Percentiles rank a stretch among this genome's conserved stretches.
phyloP scores from a whole-genome alignment of 1,140 invertebrate species.

The Drosophila arawakana region DNA sequence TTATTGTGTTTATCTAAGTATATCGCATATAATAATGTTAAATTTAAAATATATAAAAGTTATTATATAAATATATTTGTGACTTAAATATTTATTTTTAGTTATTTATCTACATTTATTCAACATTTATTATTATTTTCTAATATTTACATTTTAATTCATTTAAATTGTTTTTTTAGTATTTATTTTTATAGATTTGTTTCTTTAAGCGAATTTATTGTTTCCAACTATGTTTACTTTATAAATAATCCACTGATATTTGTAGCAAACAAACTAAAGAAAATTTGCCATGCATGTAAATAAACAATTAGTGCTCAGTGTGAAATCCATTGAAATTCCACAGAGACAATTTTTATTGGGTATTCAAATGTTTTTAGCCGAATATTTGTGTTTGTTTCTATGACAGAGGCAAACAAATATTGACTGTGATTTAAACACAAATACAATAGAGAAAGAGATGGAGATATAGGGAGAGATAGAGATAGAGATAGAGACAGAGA shows the following conservation, averaged over 20 bases:
- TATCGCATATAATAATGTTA: too few species aligned
- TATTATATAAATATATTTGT: too few species aligned
- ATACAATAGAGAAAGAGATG: neutral
- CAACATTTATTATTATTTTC: too few species aligned
- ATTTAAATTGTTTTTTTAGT: too few species aligned
- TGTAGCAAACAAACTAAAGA: neutral
- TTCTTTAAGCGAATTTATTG: too few species aligned
- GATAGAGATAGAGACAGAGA: neutral
- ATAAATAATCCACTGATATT: neutral
- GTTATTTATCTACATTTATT: too few species aligned
- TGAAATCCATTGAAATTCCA: slow-evolving; percentile 12
- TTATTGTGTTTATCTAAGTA: too few species aligned
- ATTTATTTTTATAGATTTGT: too few species aligned
- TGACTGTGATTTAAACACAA: slow-evolving; percentile 4
- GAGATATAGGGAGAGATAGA: neutral
- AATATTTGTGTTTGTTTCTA: slow-evolving; percentile 10
- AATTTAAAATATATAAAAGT: too few species aligned
- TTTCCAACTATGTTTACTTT: neutral
- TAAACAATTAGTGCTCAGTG: slow-evolving; percentile 15
- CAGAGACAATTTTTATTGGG: neutral
- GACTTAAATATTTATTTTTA: too few species aligned
- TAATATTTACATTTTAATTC: too few species aligned
- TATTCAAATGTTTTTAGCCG: neutral
- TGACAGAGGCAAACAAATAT: slow-evolving; percentile 4
- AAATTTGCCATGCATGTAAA: slow-evolving; percentile 1